Evolutionary conservation across 2,888 invertebrate species (phyloP).

Genomic region (Julus scandinavius): DNA sequence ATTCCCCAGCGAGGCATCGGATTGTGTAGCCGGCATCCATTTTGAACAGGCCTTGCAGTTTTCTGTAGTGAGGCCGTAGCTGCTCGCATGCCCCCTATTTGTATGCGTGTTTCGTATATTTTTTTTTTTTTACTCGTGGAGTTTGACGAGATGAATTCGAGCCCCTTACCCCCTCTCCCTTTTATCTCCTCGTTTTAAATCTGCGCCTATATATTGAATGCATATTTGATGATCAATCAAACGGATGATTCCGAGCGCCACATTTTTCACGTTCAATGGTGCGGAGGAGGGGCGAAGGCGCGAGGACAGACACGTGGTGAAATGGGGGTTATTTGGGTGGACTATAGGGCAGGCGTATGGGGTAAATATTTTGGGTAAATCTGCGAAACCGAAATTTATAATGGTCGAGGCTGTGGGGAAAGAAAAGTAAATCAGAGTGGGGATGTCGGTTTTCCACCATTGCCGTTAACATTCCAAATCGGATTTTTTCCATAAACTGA

Average conservation of each 20-base stretch:
- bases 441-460: neutral
- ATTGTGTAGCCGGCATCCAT: neutral
- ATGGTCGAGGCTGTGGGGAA: neutral
- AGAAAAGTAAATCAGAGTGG: neutral
- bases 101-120: neutral
- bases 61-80: neutral
- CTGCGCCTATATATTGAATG: slow-evolving; percentile 15
- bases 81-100: neutral
- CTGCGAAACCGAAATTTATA: neutral
- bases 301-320: neutral
- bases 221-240: slow-evolving; percentile 30
- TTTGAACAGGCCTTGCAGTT: neutral
- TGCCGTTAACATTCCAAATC: too few species aligned
- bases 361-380: slow-evolving; percentile 31
- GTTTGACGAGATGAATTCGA: neutral
- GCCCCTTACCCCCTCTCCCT: neutral
- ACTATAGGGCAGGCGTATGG: neutral
- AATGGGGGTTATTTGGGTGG: neutral
- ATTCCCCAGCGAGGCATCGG: slow-evolving; percentile 1
- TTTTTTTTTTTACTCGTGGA: neutral
- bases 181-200: slow-evolving; percentile 28
- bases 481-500: too few species aligned
- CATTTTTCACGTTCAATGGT: slow-evolving; percentile 17
- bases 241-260: slow-evolving; percentile 21
- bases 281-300: neutral